Percentiles rank a stretch among this genome's conserved stretches.
These are phyloP conservation scores for Cromileptes altivelis DNA, from an alignment of 2,113 vertebrate genomes.

Conservation along the genomic window DNA sequence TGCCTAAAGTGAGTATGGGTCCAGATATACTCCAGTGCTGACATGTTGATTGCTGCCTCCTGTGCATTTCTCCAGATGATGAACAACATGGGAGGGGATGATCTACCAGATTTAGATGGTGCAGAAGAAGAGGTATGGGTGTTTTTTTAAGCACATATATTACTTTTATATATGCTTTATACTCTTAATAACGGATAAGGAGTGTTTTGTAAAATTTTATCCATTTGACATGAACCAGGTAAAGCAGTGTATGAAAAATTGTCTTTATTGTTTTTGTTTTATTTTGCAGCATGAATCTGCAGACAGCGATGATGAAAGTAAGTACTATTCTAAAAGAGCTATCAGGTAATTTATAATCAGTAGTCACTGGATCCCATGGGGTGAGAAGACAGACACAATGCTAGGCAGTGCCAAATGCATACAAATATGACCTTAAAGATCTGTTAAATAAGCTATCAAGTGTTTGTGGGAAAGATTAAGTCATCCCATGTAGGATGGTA, in stretches of 20 bases:
- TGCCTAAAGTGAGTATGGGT: background rate
- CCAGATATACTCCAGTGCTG: background rate
- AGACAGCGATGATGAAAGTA: constrained; percentile 98
- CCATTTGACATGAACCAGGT: background rate
- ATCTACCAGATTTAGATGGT: constrained; percentile 96
- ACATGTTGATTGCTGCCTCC: constrained; percentile 18
- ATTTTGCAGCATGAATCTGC: constrained; percentile 89
- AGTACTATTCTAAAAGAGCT: constrained; percentile 49
- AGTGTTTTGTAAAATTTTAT: background rate
- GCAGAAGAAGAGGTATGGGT: constrained; percentile 86
- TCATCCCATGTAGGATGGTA: no score
- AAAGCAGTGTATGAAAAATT: background rate
- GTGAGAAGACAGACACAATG: background rate
- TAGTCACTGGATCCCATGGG: constrained; percentile 1
- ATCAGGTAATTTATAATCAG: background rate
- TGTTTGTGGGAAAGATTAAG: background rate
- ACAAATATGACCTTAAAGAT: background rate
- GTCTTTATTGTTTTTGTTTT: constrained; percentile 43
- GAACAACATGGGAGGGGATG: constrained; percentile 98
- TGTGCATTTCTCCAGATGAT: constrained; percentile 90
- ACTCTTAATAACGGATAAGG: background rate
- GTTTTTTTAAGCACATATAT: background rate
- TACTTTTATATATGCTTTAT: background rate
- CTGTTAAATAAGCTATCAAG: background rate
- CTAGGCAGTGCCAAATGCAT: background rate